Evolutionary conservation across 64 coral and sea anemone species (phyloP), one percentile per base, ranked within the genome.

Genomic region (Orbicella faveolata): DNA sequence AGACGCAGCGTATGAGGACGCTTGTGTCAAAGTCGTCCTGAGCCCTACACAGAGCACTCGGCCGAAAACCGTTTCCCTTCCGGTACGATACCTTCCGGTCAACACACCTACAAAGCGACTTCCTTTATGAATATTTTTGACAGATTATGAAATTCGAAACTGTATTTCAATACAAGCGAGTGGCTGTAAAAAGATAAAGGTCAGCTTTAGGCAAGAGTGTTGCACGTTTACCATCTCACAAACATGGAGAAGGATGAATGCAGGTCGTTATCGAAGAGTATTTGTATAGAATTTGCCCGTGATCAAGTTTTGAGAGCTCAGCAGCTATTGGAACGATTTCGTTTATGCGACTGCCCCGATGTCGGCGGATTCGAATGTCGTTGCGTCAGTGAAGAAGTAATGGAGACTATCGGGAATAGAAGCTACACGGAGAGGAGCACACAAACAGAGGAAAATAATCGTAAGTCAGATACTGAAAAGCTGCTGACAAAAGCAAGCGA

Each of bases 231-330:
- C 17, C 0, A 36, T 20, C 35, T 1, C 36, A 15, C 10, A 3
- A 82, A 11, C 18, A 82, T 64, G 79, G 79, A 82, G 16, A 57
- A 82, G 9, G 79, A 59, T 19, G 34, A 64, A 15, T 36, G 79
- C 18, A 82, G 33, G 57, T 37, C 79, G 16, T 36, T 82, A 33
- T 14, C 61, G 3, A 64, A 20, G 17, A 15, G 26, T 8, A 57
- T 64, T 17, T 36, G 57, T 33, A 21, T 65, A 64, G 3, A 6
- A 21, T 82, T 36, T 64, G 79, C 79, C 9, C 61, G 16, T 64
- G 79, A 82, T 65, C 57, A 53, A 80, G 17, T 62, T 33, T 17
- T 10, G 13, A 82, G 59, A 20, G 79, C 79, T 82, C 79, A 82
- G 36, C 57, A 64, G 18, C 79, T 64, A 21, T 64, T 82, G 1